Percentiles rank a stretch among this genome's conserved stretches.
Evolutionary conservation across 2,888 invertebrate genomes (phyloP).

Genomic region (Chromoteleia sp.): DNA sequence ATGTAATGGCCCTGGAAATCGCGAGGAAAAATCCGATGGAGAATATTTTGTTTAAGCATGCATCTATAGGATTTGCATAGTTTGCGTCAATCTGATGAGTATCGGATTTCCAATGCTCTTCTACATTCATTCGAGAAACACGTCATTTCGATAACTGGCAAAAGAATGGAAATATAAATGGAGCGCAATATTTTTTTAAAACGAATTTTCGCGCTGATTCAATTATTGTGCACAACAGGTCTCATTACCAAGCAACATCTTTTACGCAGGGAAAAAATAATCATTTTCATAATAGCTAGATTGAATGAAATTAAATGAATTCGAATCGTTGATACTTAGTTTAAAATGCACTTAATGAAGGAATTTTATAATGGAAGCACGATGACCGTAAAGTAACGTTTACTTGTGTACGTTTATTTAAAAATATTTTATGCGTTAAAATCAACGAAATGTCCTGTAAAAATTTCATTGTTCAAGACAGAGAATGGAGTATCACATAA

Average conservation of each 20-base stretch:
- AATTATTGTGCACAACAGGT: neutral
- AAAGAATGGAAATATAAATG: conserved; percentile 13
- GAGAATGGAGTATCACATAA: conserved; percentile 38
- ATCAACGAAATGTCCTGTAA: conserved; percentile 24
- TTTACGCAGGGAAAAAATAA: no score
- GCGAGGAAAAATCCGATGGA: conserved; percentile 27
- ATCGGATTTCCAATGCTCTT: conserved; percentile 41
- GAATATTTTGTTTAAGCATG: conserved; percentile 44
- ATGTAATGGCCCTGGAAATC: conserved; percentile 20
- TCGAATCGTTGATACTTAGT: no score
- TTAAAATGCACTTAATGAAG: no score
- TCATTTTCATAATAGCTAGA: no score
- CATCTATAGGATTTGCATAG: conserved; percentile 41
- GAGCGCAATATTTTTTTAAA: conserved; percentile 4
- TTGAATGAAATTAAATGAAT: no score
- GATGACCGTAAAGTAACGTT: no score
- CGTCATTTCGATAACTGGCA: conserved; percentile 24
- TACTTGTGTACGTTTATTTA: no score
- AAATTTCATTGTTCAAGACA: conserved; percentile 32
- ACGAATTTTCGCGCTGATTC: neutral
- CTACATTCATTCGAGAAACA: conserved; percentile 23
- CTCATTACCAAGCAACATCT: neutral
- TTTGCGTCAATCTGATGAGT: conserved; percentile 46
- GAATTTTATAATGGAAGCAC: no score
- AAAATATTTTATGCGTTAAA: neutral